A percentile compares a stretch with the other conserved stretches of the same genome.
Evolutionary conservation across 2,797 vertebrate species (phyloP).

Genomic region (Ctenopoma kingsleyae): DNA sequence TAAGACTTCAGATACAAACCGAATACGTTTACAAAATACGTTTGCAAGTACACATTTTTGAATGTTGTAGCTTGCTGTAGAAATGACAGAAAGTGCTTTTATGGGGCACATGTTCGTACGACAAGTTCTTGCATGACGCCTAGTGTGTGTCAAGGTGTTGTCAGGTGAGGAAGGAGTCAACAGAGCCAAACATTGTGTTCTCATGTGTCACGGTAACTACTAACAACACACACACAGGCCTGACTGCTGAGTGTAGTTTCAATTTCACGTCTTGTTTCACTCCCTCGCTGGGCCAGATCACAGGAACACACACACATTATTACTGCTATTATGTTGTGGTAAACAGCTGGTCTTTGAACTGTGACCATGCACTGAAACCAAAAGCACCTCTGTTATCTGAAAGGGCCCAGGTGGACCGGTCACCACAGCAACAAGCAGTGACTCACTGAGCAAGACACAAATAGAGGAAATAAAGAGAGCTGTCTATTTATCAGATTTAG

Average conservation of each 20-base stretch:
- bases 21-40: no score
- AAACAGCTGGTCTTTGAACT: constrained; percentile 43
- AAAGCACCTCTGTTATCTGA: constrained; percentile 50
- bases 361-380: constrained; percentile 9
- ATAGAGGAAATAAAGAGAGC: constrained; percentile 8
- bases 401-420: constrained; percentile 65
- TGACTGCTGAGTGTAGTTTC: neutral
- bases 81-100: no score
- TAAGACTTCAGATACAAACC: no score
- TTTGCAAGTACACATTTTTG: no score
- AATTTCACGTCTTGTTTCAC: constrained; percentile 3
- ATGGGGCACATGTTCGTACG: no score
- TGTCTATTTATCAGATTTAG: neutral
- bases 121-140: neutral
- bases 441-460: constrained; percentile 34
- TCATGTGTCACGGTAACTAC: constrained; percentile 20
- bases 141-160: neutral
- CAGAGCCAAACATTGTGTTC: neutral
- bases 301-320: neutral
- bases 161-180: constrained; percentile 23
- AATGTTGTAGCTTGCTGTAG: no score
- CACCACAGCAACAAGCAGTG: constrained; percentile 51
- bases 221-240: constrained; percentile 1
- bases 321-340: neutral
- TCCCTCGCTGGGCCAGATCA: neutral